Conservation (phyloP, 2,888 invertebrate species). For the Napeogenes inachia region DNA sequence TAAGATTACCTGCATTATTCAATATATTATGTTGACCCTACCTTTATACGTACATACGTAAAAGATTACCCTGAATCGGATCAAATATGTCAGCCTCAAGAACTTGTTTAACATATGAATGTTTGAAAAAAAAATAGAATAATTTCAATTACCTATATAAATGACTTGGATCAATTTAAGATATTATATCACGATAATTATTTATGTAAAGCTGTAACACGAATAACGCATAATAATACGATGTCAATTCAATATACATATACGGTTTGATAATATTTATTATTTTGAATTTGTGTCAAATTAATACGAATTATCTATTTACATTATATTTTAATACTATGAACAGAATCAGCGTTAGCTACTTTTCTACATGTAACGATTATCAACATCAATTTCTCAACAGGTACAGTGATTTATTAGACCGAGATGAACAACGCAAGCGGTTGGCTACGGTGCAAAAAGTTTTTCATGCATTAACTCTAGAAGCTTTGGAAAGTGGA, state of each 20-base stretch:
- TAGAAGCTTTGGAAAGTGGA: conserved; percentile 54
- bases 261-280: too few species aligned
- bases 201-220: too few species aligned
- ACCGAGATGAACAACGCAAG: conserved; percentile 60
- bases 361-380: not conserved
- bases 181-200: too few species aligned
- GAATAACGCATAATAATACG: too few species aligned
- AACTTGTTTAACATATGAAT: too few species aligned
- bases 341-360: not conserved
- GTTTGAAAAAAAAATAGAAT: too few species aligned
- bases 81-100: conserved; percentile 10
- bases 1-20: conserved; percentile 33
- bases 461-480: conserved; percentile 56
- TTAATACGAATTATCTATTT: too few species aligned
- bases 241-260: too few species aligned
- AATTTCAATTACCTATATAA: too few species aligned
- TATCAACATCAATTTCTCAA: conserved; percentile 3
- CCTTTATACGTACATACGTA: conserved; percentile 17
- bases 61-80: conserved; percentile 25
- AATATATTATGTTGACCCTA: conserved; percentile 28
- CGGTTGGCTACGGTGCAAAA: conserved; percentile 67
- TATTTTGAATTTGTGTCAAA: too few species aligned
- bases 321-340: too few species aligned
- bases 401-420: conserved; percentile 64
- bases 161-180: too few species aligned